Evolutionary conservation across 2,797 vertebrate genomes (phyloP).

Genomic region (Poeciliopsis paucimaculata): DNA sequence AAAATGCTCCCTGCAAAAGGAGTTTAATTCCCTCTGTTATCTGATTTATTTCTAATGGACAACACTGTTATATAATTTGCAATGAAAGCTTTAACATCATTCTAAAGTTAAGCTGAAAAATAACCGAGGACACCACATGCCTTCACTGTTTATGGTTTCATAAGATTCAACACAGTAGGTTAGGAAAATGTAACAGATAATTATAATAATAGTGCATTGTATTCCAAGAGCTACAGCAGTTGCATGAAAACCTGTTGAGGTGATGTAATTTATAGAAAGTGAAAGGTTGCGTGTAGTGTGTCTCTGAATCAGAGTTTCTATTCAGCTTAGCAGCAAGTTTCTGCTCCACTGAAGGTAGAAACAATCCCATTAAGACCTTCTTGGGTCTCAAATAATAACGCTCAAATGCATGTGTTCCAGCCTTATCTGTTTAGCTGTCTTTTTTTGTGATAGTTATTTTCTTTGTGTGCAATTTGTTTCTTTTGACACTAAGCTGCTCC

Average conservation of each 20-base stretch:
- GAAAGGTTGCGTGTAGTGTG: background rate
- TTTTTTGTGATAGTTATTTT: slow-evolving; percentile 39
- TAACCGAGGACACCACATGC: background rate
- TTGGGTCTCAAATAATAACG: slow-evolving; percentile 1
- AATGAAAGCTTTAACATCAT: background rate
- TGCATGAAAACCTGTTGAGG: background rate
- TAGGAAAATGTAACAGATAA: background rate
- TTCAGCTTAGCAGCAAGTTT: slow-evolving; percentile 1
- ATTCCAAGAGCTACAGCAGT: background rate
- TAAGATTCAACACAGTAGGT: background rate
- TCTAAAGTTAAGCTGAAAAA: background rate
- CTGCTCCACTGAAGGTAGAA: slow-evolving; percentile 1
- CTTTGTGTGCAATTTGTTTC: slow-evolving; percentile 51
- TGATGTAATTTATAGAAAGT: background rate
- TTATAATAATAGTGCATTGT: background rate
- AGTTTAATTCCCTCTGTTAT: background rate
- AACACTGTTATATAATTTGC: background rate
- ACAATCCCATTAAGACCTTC: background rate
- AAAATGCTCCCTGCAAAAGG: background rate
- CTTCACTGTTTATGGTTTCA: background rate
- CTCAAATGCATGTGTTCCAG: slow-evolving; percentile 4
- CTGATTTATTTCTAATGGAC: background rate
- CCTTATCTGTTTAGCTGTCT: background rate
- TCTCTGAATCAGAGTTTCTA: slow-evolving; percentile 1
- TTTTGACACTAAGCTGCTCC: slow-evolving; percentile 55